These are phyloP conservation scores for Zophobas atratus DNA, from an alignment of 1,140 invertebrate genomes.

Conservation along the genomic window DNA sequence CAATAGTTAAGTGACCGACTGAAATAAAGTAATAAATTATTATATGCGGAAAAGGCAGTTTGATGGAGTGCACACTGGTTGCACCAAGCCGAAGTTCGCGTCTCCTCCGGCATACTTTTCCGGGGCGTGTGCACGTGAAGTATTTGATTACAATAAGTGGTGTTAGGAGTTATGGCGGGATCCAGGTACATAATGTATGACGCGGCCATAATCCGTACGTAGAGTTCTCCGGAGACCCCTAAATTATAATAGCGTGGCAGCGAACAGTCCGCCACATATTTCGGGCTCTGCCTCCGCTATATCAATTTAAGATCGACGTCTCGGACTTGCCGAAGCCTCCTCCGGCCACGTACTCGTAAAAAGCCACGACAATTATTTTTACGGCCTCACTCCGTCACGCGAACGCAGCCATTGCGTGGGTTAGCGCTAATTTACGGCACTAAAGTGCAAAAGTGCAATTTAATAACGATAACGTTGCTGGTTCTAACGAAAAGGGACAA, in stretches of 20 bases:
- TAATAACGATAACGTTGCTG: too few species aligned
- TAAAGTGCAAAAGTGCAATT: too few species aligned
- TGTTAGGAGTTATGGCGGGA: constrained; percentile 55
- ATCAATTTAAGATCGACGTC: constrained; percentile 56
- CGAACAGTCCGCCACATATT: constrained; percentile 46
- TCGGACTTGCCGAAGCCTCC: constrained; percentile 16
- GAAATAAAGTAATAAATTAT: neutral
- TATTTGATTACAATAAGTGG: constrained; percentile 59
- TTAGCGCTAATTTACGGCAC: too few species aligned
- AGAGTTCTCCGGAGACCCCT: constrained; percentile 49
- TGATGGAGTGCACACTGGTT: too few species aligned
- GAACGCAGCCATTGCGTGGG: neutral
- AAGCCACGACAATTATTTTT: constrained; percentile 11
- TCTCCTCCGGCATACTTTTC: constrained; percentile 6
- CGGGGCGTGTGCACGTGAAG: constrained; percentile 26
- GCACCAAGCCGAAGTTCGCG: neutral
- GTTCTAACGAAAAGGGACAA: too few species aligned
- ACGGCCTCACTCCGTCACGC: neutral
- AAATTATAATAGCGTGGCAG: constrained; percentile 55
- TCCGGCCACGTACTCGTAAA: neutral
- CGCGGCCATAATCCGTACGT: constrained; percentile 57
- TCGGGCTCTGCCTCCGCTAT: constrained; percentile 43
- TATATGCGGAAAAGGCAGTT: too few species aligned
- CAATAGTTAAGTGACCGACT: neutral
- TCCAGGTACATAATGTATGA: constrained; percentile 59